Conservation (phyloP, 1,140 invertebrate genomes). For the Sitophilus oryzae region DNA sequence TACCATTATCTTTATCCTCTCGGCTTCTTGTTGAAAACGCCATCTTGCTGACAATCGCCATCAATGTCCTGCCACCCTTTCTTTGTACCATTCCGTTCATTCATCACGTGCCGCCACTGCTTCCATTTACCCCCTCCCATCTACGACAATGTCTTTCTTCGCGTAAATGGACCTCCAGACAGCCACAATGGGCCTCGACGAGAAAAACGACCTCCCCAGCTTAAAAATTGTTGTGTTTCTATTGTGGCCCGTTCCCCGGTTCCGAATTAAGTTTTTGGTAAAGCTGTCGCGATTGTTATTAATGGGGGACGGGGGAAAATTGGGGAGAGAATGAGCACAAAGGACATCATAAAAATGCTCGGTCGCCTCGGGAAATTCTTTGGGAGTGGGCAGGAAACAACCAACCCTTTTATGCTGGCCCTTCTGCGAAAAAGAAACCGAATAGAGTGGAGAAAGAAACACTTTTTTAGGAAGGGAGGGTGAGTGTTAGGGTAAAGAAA, state of each 20-base stretch:
- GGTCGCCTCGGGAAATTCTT: not conserved
- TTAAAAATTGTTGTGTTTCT: not conserved
- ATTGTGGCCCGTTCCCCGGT: not conserved
- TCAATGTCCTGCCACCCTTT: not conserved
- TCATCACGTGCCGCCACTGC: not conserved
- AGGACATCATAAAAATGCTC: not conserved
- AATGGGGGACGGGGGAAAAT: not conserved
- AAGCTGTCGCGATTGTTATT: not conserved
- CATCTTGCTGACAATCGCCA: not conserved
- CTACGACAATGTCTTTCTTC: not conserved
- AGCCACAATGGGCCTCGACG: not conserved
- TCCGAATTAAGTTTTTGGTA: not conserved
- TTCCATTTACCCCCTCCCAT: too few relatives aligned
- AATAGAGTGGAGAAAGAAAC: not conserved
- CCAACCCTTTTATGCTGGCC: not conserved
- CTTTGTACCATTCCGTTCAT: not conserved
- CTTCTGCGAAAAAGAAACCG: not conserved
- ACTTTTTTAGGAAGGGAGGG: too few relatives aligned
- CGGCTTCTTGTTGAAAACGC: too few relatives aligned
- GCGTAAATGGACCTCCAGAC: not conserved
- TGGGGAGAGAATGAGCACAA: not conserved
- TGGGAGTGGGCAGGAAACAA: not conserved
- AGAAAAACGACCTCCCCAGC: not conserved
- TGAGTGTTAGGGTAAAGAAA: too few relatives aligned
- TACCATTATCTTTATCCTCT: too few relatives aligned